Evolutionary conservation across 2,888 invertebrate genomes (phyloP).

Genomic region (Volucella zonaria): DNA sequence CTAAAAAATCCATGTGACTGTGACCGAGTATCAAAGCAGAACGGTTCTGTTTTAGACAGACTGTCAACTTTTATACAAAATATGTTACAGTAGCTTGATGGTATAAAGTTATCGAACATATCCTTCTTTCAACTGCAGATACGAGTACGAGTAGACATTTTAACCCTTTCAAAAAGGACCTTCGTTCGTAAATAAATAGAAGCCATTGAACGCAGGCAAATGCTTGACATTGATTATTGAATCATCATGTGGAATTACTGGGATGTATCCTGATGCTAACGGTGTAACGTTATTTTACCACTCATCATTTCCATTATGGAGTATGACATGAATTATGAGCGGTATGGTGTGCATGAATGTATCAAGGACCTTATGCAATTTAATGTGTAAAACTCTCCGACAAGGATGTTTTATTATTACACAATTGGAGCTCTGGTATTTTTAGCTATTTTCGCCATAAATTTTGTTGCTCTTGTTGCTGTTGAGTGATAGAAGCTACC

Average conservation of each 20-base stretch:
- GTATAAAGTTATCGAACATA: no score
- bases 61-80: background rate
- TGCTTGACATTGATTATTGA: constrained; percentile 22
- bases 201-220: constrained; percentile 20
- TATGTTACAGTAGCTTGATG: background rate
- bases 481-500: constrained; percentile 32
- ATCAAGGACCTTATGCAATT: constrained; percentile 47
- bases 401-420: constrained; percentile 18
- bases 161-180: background rate
- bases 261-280: background rate
- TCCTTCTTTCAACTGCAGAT: background rate
- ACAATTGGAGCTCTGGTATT: background rate
- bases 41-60: no score
- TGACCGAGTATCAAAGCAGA: no score
- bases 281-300: constrained; percentile 42
- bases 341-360: constrained; percentile 26
- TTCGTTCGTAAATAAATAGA: background rate
- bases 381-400: constrained; percentile 30
- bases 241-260: background rate
- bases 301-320: constrained; percentile 46
- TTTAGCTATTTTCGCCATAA: constrained; percentile 16
- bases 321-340: constrained; percentile 57
- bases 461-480: constrained; percentile 26
- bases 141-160: background rate
- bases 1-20: no score